phyloP scores from a whole-genome alignment of 1,140 invertebrate genomes.

The Drosophila bocqueti region DNA sequence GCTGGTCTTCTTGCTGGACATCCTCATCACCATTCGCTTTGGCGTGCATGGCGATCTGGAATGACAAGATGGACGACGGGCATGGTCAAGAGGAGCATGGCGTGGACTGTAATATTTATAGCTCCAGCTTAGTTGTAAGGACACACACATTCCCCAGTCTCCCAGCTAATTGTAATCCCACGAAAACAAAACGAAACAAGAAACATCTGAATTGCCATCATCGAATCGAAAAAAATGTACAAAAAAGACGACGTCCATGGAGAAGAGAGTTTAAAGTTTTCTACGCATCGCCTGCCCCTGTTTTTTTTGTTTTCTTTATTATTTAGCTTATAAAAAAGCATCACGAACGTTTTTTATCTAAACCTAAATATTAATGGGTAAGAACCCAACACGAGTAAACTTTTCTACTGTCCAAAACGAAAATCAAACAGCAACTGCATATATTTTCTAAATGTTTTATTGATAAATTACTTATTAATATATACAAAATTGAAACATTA shows the following conservation, averaged over 20 bases:
- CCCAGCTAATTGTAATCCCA: conserved; percentile 60
- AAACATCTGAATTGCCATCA: conserved; percentile 72
- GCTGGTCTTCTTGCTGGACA: conserved; percentile 73
- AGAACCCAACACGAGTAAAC: conserved; percentile 47
- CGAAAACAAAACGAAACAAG: conserved; percentile 38
- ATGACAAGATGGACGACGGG: conserved; percentile 53
- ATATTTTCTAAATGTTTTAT: conserved; percentile 30
- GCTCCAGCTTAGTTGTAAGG: conserved; percentile 61
- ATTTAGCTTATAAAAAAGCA: conserved; percentile 27
- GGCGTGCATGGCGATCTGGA: conserved; percentile 79
- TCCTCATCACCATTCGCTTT: conserved; percentile 78
- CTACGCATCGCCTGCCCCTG: conserved; percentile 44
- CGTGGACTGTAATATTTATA: conserved; percentile 77
- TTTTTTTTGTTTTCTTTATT: conserved; percentile 42
- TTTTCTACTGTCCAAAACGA: conserved; percentile 13
- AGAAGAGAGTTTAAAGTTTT: conserved; percentile 39
- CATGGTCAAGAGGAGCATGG: conserved; percentile 13
- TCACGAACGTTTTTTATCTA: conserved; percentile 61
- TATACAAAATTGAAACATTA: conserved; percentile 46
- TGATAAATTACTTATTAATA: conserved; percentile 50
- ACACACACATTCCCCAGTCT: conserved; percentile 27
- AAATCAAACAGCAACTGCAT: neutral
- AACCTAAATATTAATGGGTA: conserved; percentile 56
- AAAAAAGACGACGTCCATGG: conserved; percentile 47
- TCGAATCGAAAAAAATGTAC: conserved; percentile 68